Evolutionary conservation across 2,888 invertebrate genomes (phyloP), one percentile per base, ranked within the genome.

Genomic region (Bugula neritina): DNA sequence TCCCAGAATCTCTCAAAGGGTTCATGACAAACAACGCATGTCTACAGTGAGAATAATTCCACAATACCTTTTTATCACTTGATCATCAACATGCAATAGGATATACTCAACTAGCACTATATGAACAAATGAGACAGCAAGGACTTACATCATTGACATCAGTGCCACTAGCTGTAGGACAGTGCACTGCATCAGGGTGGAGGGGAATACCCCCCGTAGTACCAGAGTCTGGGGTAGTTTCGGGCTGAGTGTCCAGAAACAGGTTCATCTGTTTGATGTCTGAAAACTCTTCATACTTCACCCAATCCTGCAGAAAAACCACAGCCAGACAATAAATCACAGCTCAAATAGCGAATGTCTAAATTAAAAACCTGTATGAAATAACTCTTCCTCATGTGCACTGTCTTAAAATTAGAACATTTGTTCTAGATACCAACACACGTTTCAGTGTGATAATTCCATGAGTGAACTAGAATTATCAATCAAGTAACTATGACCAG

Each of bases 1-100:
- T 96, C 92, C 86, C 92, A 99, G 86, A 93, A 96, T 84, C 93
- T 92, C 77, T 94, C 92, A 86, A 99, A 97, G 75, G 88, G 88
- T 86, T 99, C 98, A 21, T 91, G 90, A 85, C 98, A 99, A 71
- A 96, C 90, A 75, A 91, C 91, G 85, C 98, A 98, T 58, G 86
- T 74, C 92, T 63, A 23, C 23, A 52, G 52, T 52, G 10, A 52
- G 52, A 52, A 13, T 13, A 52, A 21, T 52, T 52, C 21, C 10
- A 52, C 52, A 52, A 52, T 52, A 13, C 21, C 10, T 52, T 52
- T 13, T 13, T 13, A 10, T 13, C 10, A 21, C 10, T 10, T 13
- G 52, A 52, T 21, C 10, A 52, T 21, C 52, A 13, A 13, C 52
- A 52, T 52, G 21, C 52, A 52, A 52, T 52, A 21, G 10, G 52